A percentile compares a stretch with the other conserved stretches of the same genome.
These are phyloP conservation scores for Pogonomyrmex barbatus DNA, from an alignment of 1,140 invertebrate species.

Conservation along the genomic window DNA sequence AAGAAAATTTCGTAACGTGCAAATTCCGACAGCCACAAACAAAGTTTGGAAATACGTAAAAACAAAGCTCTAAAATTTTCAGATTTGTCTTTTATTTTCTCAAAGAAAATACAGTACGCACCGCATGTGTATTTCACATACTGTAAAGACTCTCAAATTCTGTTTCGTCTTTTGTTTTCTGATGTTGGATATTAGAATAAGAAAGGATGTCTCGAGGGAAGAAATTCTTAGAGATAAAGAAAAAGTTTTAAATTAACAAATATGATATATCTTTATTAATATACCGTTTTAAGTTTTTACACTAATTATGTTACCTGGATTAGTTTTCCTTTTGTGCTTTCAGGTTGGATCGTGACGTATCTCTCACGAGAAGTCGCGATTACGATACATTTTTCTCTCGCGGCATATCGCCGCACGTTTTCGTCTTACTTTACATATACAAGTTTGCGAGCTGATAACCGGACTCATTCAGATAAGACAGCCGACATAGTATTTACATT, in stretches of 20 bases:
- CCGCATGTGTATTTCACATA: no score
- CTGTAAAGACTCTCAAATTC: no score
- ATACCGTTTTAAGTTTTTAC: neutral
- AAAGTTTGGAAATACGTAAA: no score
- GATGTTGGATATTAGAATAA: neutral
- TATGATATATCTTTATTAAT: neutral
- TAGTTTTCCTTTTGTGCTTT: neutral
- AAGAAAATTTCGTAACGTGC: no score
- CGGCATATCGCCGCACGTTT: conserved; percentile 3
- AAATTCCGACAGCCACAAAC: no score
- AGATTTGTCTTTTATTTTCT: no score
- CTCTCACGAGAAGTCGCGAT: neutral
- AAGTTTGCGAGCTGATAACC: conserved; percentile 35
- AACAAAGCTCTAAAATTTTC: no score
- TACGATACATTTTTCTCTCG: neutral
- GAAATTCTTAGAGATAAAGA: neutral
- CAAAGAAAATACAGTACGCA: no score
- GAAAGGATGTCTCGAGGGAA: neutral
- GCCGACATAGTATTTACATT: conserved; percentile 48
- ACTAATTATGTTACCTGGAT: neutral
- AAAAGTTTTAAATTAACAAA: neutral
- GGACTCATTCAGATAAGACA: conserved; percentile 39
- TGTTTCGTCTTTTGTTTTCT: neutral
- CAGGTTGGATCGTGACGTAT: neutral
- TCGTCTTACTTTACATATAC: conserved; percentile 31